A percentile compares a stretch with the other conserved stretches of the same genome.
Conservation (phyloP, 2,888 invertebrate species). For the Peribatodes rhomboidaria region DNA sequence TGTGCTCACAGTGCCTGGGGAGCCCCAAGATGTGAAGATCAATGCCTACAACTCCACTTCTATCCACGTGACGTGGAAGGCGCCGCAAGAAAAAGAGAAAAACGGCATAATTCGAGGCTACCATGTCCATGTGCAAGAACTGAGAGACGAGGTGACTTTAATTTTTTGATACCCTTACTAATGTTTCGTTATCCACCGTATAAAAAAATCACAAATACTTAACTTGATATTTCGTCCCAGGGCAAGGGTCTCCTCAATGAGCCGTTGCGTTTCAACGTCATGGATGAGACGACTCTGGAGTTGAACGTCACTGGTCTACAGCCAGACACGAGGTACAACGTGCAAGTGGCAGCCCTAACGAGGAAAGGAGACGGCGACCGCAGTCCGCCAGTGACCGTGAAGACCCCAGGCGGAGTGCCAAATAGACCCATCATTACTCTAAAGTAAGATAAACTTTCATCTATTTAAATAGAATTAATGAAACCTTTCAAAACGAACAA, state of each 20-base stretch:
- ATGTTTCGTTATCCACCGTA: background rate
- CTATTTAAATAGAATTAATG: background rate
- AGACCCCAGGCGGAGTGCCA: conserved; percentile 97
- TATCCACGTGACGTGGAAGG: conserved; percentile 97
- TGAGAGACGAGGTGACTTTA: conserved; percentile 91
- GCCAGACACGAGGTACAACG: conserved; percentile 97
- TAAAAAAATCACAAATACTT: background rate
- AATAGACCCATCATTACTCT: conserved; percentile 93
- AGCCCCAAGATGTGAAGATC: conserved; percentile 97
- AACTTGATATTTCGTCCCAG: conserved; percentile 64
- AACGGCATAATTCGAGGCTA: conserved; percentile 99
- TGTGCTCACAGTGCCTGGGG: conserved; percentile 96
- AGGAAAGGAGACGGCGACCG: conserved; percentile 98
- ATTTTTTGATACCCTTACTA: background rate
- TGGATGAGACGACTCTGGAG: conserved; percentile 91
- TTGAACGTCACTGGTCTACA: conserved; percentile 95
- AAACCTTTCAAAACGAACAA: background rate
- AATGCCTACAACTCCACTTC: conserved; percentile 97
- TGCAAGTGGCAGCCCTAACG: conserved; percentile 98
- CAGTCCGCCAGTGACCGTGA: conserved; percentile 93
- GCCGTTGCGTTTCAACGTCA: conserved; percentile 94
- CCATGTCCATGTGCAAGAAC: conserved; percentile 97
- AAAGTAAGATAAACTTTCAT: conserved; percentile 89
- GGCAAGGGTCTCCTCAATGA: conserved; percentile 93
- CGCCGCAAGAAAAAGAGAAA: conserved; percentile 95